Conservation (phyloP, 2,888 invertebrate genomes). For the Nemotelus nigrinus region DNA sequence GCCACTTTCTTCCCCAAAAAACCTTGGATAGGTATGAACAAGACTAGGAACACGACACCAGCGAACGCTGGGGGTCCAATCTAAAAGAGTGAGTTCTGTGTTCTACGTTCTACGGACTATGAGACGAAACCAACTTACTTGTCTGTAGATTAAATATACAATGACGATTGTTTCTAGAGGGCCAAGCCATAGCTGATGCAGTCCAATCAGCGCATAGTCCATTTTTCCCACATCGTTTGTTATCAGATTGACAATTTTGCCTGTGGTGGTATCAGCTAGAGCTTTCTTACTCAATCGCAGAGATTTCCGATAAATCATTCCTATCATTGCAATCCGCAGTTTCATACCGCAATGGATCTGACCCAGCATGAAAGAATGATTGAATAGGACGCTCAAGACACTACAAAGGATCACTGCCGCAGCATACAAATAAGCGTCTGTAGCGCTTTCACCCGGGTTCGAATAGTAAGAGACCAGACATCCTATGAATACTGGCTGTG, state of each 20-base stretch:
- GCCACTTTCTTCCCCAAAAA: conserved; percentile 82
- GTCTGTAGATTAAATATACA: conserved; percentile 73
- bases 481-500: conserved; percentile 73
- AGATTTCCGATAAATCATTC: conserved; percentile 75
- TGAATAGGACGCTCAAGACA: conserved; percentile 76
- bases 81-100: conserved; percentile 57
- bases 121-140: neutral
- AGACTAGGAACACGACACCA: conserved; percentile 69
- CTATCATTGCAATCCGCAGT: conserved; percentile 74
- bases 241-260: conserved; percentile 86
- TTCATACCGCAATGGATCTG: conserved; percentile 74
- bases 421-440: conserved; percentile 80
- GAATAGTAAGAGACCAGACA: conserved; percentile 71
- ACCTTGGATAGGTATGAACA: conserved; percentile 80
- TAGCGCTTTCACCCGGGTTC: conserved; percentile 45
- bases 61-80: conserved; percentile 68
- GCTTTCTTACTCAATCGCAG: conserved; percentile 76
- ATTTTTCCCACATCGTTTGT: conserved; percentile 90
- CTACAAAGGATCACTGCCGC: conserved; percentile 78
- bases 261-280: conserved; percentile 78
- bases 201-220: conserved; percentile 77
- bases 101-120: neutral
- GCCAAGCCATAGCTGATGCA: conserved; percentile 93
- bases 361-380: conserved; percentile 90
- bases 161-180: conserved; percentile 84